Base-by-base conservation (phyloP, 1,140 invertebrate species). In the Drosophila simulans region DNA sequence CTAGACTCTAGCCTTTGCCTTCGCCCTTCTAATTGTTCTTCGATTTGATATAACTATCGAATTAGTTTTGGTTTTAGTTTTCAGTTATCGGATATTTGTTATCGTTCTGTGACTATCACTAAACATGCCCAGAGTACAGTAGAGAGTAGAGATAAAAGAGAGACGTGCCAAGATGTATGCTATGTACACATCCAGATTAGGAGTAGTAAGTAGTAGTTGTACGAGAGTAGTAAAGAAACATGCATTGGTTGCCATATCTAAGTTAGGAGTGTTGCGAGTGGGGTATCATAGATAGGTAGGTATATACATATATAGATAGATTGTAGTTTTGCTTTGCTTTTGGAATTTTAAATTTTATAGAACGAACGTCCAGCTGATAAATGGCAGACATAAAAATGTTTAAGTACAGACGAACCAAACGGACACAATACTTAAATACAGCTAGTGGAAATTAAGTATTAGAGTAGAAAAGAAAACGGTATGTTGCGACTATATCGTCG, bases 351-450 rank as follows among this genome's bases (percentile, higher is more conserved):
- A 86, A 88, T 86, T 83, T 55, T 17, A 88, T 69, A 57, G 64
- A 71, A 80, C 51, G 72, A 71, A 80, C 46, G 66, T 81, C 81
- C 78, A 86, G 82, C 62, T 77, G 66, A 77, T 65, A 83, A 84
- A 70, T 91, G 90, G 90, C 77, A 91, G 90, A 85, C 90, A 91
- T 91, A 91, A 91, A 91, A 91, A 91, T 91, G 90, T 91, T 91
- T 90, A 91, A 88, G 90, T 81, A 91, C 90, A 91, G 90, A 91
- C 90, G 74, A 91, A 91, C 90, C 90, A 86, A 78, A 82, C 83
- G 83, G 82, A 91, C 88, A 88, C 80, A 89, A 88, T 86, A 86
- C 84, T 88, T 89, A 88, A 88, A 70, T 89, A 89, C 81, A 79
- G 75, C 63, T 75, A 81, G 74, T 76, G 70, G 70, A 82, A 88